Evolutionary conservation across 2,797 vertebrate species (phyloP).

Genomic region (Oreortyx pictus): DNA sequence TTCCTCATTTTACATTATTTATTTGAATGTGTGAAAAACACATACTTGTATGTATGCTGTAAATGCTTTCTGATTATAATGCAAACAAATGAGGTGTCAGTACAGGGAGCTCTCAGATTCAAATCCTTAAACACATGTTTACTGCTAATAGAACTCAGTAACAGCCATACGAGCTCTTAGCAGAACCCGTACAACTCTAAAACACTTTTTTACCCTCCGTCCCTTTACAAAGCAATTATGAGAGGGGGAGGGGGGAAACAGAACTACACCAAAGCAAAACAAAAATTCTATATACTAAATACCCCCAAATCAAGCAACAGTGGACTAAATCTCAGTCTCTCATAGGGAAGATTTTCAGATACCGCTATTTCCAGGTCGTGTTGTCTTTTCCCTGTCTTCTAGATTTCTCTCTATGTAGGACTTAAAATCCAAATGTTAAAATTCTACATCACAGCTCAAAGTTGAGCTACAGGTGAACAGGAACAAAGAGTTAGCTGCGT

Average conservation of each 20-base stretch:
- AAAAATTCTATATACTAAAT: not conserved
- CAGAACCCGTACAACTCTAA: not conserved
- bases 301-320: not conserved
- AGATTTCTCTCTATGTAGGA: not conserved
- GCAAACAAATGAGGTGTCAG: not conserved
- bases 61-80: not conserved
- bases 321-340: not conserved
- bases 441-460: not conserved
- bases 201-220: not conserved
- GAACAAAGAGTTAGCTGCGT: not conserved
- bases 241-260: not conserved
- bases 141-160: not conserved
- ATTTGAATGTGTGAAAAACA: slow-evolving; percentile 2
- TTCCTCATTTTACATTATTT: slow-evolving; percentile 14
- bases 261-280: not conserved
- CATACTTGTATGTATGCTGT: not conserved
- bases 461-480: not conserved
- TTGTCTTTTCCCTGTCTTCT: not conserved
- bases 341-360: not conserved
- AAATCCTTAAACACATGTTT: not conserved
- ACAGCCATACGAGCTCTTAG: not conserved
- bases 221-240: not conserved
- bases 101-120: not conserved
- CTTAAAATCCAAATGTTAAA: not conserved
- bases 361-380: not conserved